Conservation (phyloP, 2,888 invertebrate species). For the Petrophora chlorosata region DNA sequence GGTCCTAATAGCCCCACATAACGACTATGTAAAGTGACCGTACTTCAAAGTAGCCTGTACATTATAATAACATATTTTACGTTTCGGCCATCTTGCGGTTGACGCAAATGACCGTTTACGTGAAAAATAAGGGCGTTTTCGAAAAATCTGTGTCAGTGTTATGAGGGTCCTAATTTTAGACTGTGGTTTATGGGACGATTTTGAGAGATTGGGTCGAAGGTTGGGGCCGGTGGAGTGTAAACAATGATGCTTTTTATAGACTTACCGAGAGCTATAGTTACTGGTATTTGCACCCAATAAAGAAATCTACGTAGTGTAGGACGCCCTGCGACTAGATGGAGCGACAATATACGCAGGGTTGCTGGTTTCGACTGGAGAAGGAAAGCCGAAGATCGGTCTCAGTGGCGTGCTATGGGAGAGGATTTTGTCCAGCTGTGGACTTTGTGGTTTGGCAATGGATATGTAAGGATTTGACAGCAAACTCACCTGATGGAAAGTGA, state of each 20-base stretch:
- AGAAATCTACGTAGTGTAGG: too few species aligned
- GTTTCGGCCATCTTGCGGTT: constrained; percentile 59
- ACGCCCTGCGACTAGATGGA: too few species aligned
- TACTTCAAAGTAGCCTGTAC: constrained; percentile 47
- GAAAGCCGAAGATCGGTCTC: too few species aligned
- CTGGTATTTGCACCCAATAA: too few species aligned
- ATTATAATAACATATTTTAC: constrained; percentile 69
- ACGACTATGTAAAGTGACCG: constrained; percentile 27
- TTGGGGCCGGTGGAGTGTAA: constrained; percentile 3
- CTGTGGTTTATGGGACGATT: constrained; percentile 28
- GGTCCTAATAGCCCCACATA: constrained; percentile 13
- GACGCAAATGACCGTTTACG: constrained; percentile 64
- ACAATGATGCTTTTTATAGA: neutral
- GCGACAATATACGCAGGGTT: too few species aligned
- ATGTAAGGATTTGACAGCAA: too few species aligned
- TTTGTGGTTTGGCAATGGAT: too few species aligned
- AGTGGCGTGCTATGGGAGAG: too few species aligned
- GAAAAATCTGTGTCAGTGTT: constrained; percentile 27
- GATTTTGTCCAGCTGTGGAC: too few species aligned
- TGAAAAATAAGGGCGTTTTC: constrained; percentile 51
- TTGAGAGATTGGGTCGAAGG: constrained; percentile 18
- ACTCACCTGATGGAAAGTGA: too few species aligned
- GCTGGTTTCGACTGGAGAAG: too few species aligned
- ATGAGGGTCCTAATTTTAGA: constrained; percentile 26
- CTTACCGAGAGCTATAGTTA: too few species aligned